Evolutionary conservation across 2,888 invertebrate species (phyloP).

Genomic region (Dendrolimus houi): DNA sequence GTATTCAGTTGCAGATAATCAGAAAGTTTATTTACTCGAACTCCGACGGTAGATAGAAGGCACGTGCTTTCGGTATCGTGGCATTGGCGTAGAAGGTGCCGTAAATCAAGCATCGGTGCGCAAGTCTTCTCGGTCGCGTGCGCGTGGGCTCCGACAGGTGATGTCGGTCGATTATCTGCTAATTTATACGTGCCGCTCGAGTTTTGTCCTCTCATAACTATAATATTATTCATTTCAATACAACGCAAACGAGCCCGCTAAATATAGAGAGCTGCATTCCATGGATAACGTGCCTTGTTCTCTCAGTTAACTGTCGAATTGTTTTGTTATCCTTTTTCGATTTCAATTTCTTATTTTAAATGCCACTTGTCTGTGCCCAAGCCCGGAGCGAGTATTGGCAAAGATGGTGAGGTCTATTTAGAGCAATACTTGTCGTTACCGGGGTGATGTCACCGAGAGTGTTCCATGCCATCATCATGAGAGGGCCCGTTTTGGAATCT

Average conservation of each 20-base stretch:
- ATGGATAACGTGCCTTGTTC: slow-evolving; percentile 45
- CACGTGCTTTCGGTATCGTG: slow-evolving; percentile 38
- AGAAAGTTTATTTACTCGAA: slow-evolving; percentile 46
- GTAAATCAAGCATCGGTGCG: slow-evolving; percentile 34
- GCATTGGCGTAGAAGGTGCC: slow-evolving; percentile 23
- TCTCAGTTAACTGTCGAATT: slow-evolving; percentile 46
- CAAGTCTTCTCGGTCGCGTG: slow-evolving; percentile 30
- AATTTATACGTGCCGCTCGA: slow-evolving; percentile 63
- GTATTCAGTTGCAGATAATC: slow-evolving; percentile 37
- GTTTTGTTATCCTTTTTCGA: slow-evolving; percentile 52
- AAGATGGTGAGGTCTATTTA: slow-evolving; percentile 35
- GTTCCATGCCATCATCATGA: slow-evolving; percentile 43
- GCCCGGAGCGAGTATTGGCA: slow-evolving; percentile 7
- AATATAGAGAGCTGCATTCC: slow-evolving; percentile 65
- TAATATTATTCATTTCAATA: slow-evolving; percentile 61
- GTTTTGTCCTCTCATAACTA: slow-evolving; percentile 57
- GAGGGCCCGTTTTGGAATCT: slow-evolving; percentile 61
- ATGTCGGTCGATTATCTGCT: slow-evolving; percentile 61
- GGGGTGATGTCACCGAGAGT: slow-evolving; percentile 56
- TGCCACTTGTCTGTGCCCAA: slow-evolving; percentile 32
- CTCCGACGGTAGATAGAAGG: slow-evolving; percentile 28
- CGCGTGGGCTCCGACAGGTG: slow-evolving; percentile 56
- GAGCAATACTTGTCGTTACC: slow-evolving; percentile 36
- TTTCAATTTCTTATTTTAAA: slow-evolving; percentile 52
- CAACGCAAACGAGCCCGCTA: slow-evolving; percentile 62